Percentiles rank a stretch among this genome's conserved stretches.
Evolutionary conservation across 2,113 vertebrate genomes (phyloP).

Genomic region (Carollia perspicillata): DNA sequence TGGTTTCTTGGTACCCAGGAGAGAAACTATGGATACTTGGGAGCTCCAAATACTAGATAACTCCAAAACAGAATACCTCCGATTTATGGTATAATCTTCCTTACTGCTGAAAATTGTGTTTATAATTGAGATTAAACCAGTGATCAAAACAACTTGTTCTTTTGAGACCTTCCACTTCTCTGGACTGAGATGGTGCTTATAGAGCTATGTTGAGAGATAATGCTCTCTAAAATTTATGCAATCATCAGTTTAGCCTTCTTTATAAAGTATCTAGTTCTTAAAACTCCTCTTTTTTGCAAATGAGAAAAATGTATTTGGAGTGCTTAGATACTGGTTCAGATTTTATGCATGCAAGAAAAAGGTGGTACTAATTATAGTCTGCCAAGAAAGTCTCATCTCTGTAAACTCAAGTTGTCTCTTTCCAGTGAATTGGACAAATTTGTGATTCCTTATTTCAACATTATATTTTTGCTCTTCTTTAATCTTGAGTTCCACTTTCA

Average conservation of each 20-base stretch:
- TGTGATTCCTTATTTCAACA: neutral
- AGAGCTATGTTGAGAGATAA: neutral
- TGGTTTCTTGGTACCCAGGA: neutral
- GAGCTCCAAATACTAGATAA: neutral
- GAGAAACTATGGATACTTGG: neutral
- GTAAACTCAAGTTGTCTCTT: neutral
- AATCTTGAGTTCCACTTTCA: neutral
- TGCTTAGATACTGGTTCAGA: neutral
- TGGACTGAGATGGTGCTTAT: neutral
- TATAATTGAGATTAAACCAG: neutral
- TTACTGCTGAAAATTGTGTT: slow-evolving; percentile 12
- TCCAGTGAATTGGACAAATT: neutral
- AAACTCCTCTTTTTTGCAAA: neutral
- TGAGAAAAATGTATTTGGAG: neutral
- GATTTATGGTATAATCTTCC: neutral
- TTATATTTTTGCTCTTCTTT: neutral
- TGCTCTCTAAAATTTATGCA: neutral
- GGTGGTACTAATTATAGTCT: neutral
- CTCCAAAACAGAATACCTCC: neutral
- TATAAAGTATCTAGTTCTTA: neutral
- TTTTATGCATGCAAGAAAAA: slow-evolving; percentile 19
- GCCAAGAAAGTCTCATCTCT: slow-evolving; percentile 9
- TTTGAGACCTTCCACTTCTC: neutral
- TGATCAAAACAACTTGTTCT: neutral
- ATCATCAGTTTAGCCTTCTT: neutral